Evolutionary conservation across 2,113 vertebrate genomes (phyloP).

Genomic region (Turnix velox): DNA sequence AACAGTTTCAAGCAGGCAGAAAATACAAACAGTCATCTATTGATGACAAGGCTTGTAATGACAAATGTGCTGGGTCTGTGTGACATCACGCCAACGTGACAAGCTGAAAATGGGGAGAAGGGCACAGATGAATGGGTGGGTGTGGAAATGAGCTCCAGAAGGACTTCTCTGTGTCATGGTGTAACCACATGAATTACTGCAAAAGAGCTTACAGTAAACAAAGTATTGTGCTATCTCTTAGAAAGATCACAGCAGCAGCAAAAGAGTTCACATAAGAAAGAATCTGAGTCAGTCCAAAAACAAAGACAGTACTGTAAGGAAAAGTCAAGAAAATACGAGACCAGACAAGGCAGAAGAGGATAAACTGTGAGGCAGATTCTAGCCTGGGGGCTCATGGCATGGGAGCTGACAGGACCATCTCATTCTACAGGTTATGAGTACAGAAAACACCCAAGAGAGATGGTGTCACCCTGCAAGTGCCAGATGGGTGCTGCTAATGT

Average conservation of each 20-base stretch:
- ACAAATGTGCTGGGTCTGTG: not conserved
- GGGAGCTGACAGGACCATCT: not conserved
- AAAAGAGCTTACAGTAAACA: slow-evolving; percentile 63
- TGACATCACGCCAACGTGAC: slow-evolving; percentile 49
- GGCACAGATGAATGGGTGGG: slow-evolving; percentile 47
- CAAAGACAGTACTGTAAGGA: slow-evolving; percentile 37
- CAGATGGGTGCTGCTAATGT: not conserved
- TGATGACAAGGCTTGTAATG: slow-evolving; percentile 48
- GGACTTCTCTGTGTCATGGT: slow-evolving; percentile 29
- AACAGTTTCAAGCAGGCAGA: slow-evolving; percentile 48
- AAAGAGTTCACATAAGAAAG: slow-evolving; percentile 41
- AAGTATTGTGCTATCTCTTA: slow-evolving; percentile 51
- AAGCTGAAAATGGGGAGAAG: slow-evolving; percentile 1
- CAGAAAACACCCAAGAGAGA: not conserved
- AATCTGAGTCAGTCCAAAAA: slow-evolving; percentile 61
- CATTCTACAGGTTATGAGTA: not conserved
- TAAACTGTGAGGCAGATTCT: not conserved
- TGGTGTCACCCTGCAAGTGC: not conserved
- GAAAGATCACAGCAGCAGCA: slow-evolving; percentile 38
- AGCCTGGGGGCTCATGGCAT: not conserved
- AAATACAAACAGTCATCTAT: slow-evolving; percentile 46
- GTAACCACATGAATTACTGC: slow-evolving; percentile 61
- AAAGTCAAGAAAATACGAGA: slow-evolving; percentile 54
- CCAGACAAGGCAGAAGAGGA: not conserved
- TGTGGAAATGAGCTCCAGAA: slow-evolving; percentile 56